A percentile compares a stretch with the other conserved stretches of the same genome.
These are phyloP conservation scores for Eidolon dupreanum DNA, from an alignment of 2,797 vertebrate species.

Conservation along the genomic window DNA sequence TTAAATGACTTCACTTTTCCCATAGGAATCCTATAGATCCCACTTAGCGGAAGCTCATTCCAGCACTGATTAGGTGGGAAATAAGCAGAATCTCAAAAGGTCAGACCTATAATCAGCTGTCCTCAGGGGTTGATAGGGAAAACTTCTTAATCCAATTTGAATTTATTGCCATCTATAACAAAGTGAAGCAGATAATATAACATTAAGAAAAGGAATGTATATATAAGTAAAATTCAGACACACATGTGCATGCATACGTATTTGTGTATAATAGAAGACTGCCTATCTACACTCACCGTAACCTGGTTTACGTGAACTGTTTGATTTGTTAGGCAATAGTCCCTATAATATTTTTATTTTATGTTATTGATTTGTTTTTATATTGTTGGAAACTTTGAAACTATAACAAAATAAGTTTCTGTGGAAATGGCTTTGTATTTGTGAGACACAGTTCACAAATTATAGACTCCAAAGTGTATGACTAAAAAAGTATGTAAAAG, in stretches of 20 bases:
- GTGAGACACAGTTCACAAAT: constrained; percentile 53
- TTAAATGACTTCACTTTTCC: constrained; percentile 88
- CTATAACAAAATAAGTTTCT: constrained; percentile 44
- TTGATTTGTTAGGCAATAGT: constrained; percentile 23
- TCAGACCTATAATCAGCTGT: constrained; percentile 90
- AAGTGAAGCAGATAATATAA: constrained; percentile 70
- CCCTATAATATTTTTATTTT: constrained; percentile 31
- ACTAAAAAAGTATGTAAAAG: background rate
- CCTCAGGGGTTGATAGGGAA: constrained; percentile 85
- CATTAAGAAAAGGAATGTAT: background rate
- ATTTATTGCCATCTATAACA: constrained; percentile 83
- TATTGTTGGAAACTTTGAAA: background rate
- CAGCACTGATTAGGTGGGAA: constrained; percentile 90
- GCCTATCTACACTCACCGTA: background rate
- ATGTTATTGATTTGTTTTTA: constrained; percentile 60
- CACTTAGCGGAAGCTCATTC: constrained; percentile 89
- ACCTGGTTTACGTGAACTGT: background rate
- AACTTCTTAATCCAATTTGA: constrained; percentile 86
- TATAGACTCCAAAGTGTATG: constrained; percentile 16
- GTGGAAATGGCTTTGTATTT: background rate
- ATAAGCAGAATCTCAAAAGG: constrained; percentile 89
- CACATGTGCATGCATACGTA: background rate
- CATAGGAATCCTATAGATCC: constrained; percentile 86
- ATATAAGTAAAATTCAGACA: background rate
- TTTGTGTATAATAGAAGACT: background rate